Base-by-base conservation (phyloP, 2,113 vertebrate species). In the Phyllopteryx taeniolatus region DNA sequence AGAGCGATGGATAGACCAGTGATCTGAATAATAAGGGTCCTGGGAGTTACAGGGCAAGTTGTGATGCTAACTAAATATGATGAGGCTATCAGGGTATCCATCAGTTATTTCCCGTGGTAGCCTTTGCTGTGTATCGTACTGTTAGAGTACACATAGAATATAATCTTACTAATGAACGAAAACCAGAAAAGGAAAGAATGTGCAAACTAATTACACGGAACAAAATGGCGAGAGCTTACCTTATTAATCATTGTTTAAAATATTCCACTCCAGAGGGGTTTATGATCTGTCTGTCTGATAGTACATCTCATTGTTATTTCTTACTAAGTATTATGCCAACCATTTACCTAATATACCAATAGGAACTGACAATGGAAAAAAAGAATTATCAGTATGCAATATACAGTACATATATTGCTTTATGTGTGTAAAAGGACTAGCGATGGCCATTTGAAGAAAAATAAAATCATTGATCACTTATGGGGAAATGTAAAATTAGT, bases 21-120 rank as follows among this genome's bases (percentile, higher is more conserved):
- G 10, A 75, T 75, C 72, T 87, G 74, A 87, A 86, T 88, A 79
- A 85, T 85, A 72, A 86, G 84, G 72, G 65, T 8, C 17, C 69
- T 77, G 39, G 51, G 73, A 74, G 56, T 17, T 42, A 75, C 70
- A 75, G 75, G 22, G 43, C 49, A 65, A 17, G 19, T 79, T 79
- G 73, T 80, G 76, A 82, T 51, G 68, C 68, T 74, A 62, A 85
- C 81, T 79, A 56, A 70, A 79, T 71, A 73, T 66, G 79, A 81
- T 51, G 27, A 66, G 65, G 42, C 77, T 68, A 79, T 76, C 72
- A 1, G 72, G 47, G 67, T 67, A 35, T 64, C 59, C 62, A 68
- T 78, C 80, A 63, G 70, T 71, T 68, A 75, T 71, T 69, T 31
- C 47, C 67, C 51, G 31, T 65, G 15, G 3, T 71, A 42, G 27